A percentile compares a stretch with the other conserved stretches of the same genome.
phyloP scores from a whole-genome alignment of 1,140 invertebrate genomes.

The Hycleus cichorii region DNA sequence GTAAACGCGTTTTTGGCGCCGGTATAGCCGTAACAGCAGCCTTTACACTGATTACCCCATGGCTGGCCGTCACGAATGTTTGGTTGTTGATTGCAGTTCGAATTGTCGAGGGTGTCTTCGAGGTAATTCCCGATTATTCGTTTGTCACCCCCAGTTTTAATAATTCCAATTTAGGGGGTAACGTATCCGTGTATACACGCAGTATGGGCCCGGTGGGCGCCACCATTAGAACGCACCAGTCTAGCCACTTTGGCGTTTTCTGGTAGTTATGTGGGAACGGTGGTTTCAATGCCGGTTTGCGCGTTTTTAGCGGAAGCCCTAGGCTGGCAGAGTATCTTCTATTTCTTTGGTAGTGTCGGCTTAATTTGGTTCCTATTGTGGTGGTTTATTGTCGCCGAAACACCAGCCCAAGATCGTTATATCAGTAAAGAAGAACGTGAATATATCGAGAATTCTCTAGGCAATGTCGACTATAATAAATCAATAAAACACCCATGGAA shows the following conservation, averaged over 20 bases:
- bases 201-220: constrained; percentile 84
- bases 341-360: constrained; percentile 69
- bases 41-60: constrained; percentile 75
- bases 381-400: constrained; percentile 64
- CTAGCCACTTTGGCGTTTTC: constrained; percentile 73
- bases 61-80: constrained; percentile 62
- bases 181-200: constrained; percentile 86
- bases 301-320: constrained; percentile 62
- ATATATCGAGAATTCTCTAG: constrained; percentile 57
- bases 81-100: constrained; percentile 65
- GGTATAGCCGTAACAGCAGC: constrained; percentile 75
- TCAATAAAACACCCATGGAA: constrained; percentile 68
- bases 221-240: constrained; percentile 69
- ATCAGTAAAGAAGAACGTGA: constrained; percentile 69
- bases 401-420: constrained; percentile 65
- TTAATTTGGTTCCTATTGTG: constrained; percentile 64
- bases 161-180: constrained; percentile 58
- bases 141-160: constrained; percentile 9
- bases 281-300: constrained; percentile 69
- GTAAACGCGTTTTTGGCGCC: constrained; percentile 64
- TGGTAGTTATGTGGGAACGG: constrained; percentile 75
- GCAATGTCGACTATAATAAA: constrained; percentile 32
- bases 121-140: constrained; percentile 49
- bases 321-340: constrained; percentile 85
- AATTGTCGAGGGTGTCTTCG: constrained; percentile 81